Evolutionary conservation across 2,113 vertebrate species (phyloP).

Genomic region (Myotis brandtii): DNA sequence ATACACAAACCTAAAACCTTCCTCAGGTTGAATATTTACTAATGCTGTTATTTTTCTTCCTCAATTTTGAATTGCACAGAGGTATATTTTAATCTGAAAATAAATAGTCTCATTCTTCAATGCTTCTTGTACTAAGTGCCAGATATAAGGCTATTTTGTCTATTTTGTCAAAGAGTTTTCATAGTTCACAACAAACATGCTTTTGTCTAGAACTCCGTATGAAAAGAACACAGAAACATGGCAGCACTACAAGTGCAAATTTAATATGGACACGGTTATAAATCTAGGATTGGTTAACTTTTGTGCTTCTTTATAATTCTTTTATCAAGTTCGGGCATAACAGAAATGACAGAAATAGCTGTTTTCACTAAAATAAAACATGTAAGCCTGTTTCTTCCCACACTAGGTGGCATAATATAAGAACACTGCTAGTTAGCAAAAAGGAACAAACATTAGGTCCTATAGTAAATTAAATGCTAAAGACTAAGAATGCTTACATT

Average conservation of each 20-base stretch:
- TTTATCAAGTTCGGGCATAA: conserved; percentile 69
- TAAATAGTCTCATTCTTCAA: conserved; percentile 44
- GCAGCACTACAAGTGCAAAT: background rate
- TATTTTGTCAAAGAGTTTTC: conserved; percentile 52
- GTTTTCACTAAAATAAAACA: conserved; percentile 63
- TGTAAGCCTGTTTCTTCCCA: conserved; percentile 71
- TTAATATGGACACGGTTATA: conserved; percentile 37
- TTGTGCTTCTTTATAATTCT: conserved; percentile 71
- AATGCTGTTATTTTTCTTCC: conserved; percentile 59
- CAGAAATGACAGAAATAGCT: conserved; percentile 65
- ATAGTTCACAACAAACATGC: conserved; percentile 16
- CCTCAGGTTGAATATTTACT: conserved; percentile 52
- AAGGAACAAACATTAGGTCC: conserved; percentile 17
- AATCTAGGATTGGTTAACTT: conserved; percentile 73
- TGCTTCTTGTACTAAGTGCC: conserved; percentile 22
- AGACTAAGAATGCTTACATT: conserved; percentile 1
- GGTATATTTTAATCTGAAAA: conserved; percentile 52
- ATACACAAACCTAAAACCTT: conserved; percentile 91
- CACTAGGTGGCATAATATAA: conserved; percentile 82
- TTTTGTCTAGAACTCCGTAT: conserved; percentile 46
- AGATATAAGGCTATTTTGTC: conserved; percentile 31
- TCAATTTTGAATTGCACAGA: conserved; percentile 49
- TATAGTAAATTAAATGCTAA: background rate
- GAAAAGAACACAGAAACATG: conserved; percentile 44
- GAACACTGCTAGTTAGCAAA: conserved; percentile 52